Conservation (phyloP, 2,888 invertebrate species). For the Caradrina kadenii region DNA sequence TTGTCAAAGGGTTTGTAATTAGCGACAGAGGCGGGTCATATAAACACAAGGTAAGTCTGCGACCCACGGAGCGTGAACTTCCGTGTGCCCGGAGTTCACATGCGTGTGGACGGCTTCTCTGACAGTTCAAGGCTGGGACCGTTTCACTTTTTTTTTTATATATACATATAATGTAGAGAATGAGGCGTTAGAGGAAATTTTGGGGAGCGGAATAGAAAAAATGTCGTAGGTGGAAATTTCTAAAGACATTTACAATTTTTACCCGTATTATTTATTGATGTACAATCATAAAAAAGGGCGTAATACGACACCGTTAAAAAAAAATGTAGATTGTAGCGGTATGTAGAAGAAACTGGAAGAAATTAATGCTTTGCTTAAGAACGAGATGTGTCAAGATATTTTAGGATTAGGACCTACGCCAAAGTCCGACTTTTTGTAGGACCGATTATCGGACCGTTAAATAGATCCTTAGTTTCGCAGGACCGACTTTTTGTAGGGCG, state of each 20-base stretch:
- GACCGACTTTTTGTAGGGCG: too few species aligned
- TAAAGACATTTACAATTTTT: too few species aligned
- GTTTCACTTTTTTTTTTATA: conserved; percentile 51
- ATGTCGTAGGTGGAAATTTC: too few species aligned
- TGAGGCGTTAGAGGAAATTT: not conserved
- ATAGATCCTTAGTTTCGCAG: too few species aligned
- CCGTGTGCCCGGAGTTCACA: conserved; percentile 73
- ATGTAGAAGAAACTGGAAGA: not conserved
- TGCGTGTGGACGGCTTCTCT: conserved; percentile 44
- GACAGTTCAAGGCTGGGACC: conserved; percentile 55
- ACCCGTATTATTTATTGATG: too few species aligned
- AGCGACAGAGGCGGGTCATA: conserved; percentile 39
- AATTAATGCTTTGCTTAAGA: not conserved
- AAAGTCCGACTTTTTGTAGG: too few species aligned
- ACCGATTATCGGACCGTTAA: too few species aligned
- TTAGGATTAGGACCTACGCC: too few species aligned
- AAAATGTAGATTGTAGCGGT: not conserved
- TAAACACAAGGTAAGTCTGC: conserved; percentile 53
- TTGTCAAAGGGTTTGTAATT: conserved; percentile 62
- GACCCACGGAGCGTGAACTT: conserved; percentile 68
- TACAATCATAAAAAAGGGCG: too few species aligned
- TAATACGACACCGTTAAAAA: too few species aligned
- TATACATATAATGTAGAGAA: not conserved
- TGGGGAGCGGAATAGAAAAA: not conserved
- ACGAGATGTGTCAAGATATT: not conserved